Conservation (phyloP, 2,888 invertebrate species). For the Epinotia brunnichana region DNA sequence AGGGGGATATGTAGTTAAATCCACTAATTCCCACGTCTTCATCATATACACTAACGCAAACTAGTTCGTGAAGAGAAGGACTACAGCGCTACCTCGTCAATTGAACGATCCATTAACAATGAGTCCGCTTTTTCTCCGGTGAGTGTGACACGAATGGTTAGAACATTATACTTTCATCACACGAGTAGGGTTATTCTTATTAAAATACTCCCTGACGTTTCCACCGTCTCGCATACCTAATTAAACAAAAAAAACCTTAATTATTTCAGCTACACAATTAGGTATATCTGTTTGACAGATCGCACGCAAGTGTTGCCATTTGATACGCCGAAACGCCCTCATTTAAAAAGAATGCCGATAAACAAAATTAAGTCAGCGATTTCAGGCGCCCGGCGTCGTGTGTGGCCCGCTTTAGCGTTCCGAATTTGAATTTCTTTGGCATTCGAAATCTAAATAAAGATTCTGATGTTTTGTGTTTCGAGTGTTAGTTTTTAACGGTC, state of each 20-base stretch:
- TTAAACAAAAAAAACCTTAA: background rate
- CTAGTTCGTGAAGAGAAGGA: no score
- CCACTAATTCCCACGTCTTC: no score
- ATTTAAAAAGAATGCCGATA: slow-evolving; percentile 40
- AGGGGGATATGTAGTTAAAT: no score
- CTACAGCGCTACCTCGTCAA: no score
- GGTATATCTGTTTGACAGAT: slow-evolving; percentile 20
- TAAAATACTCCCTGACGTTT: background rate
- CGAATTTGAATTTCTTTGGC: slow-evolving; percentile 44
- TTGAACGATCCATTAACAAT: no score
- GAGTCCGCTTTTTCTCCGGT: background rate
- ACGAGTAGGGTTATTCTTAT: background rate
- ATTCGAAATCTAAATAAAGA: slow-evolving; percentile 59
- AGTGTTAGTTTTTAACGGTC: slow-evolving; percentile 39
- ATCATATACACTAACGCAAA: no score
- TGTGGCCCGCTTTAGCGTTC: slow-evolving; percentile 43
- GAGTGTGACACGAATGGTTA: background rate
- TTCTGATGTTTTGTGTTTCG: slow-evolving; percentile 34
- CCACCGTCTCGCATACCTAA: background rate
- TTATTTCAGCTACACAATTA: slow-evolving; percentile 11
- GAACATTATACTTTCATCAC: background rate
- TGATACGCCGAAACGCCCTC: slow-evolving; percentile 19
- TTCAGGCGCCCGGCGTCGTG: slow-evolving; percentile 38
- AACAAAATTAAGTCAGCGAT: slow-evolving; percentile 36
- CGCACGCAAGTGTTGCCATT: slow-evolving; percentile 25